Evolutionary conservation across 1,140 invertebrate species (phyloP).

Genomic region (Dreissena rostriformis): DNA sequence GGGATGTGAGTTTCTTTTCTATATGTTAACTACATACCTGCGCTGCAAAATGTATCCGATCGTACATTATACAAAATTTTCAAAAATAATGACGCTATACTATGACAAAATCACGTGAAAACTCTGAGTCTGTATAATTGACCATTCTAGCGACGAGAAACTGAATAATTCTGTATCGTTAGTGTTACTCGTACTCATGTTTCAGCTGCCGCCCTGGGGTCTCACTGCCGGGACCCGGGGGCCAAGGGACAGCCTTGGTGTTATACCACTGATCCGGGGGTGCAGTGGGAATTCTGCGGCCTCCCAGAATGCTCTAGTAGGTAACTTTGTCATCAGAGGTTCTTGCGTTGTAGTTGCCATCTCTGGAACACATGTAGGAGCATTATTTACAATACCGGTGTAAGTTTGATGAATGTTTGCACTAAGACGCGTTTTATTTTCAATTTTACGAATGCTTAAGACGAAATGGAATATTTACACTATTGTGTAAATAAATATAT

Average conservation of each 20-base stretch:
- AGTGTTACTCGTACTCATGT: neutral
- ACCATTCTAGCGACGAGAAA: neutral
- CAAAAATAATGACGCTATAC: neutral
- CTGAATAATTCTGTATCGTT: neutral
- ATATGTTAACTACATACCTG: too few relatives aligned
- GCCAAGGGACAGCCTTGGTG: conserved; percentile 29
- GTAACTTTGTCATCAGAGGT: neutral
- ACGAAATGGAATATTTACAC: too few relatives aligned
- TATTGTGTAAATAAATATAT: too few relatives aligned
- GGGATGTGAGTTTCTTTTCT: too few relatives aligned
- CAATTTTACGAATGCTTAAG: too few relatives aligned
- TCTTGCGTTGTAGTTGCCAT: neutral
- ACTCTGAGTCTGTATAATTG: too few relatives aligned
- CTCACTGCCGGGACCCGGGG: conserved; percentile 30
- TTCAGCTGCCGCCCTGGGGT: neutral
- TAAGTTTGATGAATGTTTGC: neutral
- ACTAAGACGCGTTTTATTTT: too few relatives aligned
- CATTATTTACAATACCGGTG: too few relatives aligned
- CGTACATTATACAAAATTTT: too few relatives aligned
- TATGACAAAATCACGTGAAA: too few relatives aligned
- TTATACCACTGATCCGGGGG: neutral
- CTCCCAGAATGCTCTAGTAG: conserved; percentile 6
- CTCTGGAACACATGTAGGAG: neutral
- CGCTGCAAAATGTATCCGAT: too few relatives aligned
- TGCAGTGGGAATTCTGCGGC: conserved; percentile 14